Evolutionary conservation across 2,113 vertebrate genomes (phyloP), one percentile per base, ranked within the genome.

Genomic region (Lucifuga dentata): DNA sequence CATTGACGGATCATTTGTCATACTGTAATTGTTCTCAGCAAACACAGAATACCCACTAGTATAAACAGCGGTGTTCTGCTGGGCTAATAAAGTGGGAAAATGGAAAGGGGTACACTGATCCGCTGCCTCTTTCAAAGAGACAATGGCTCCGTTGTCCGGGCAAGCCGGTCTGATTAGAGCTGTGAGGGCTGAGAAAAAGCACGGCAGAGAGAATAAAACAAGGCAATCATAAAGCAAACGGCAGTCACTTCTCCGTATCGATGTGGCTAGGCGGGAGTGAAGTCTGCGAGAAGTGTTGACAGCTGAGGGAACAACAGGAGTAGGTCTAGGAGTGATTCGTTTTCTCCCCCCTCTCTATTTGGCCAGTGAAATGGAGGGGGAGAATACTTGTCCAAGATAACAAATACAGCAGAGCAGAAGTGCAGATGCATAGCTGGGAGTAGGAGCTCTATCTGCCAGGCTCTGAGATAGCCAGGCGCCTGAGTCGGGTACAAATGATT

Each of bases 1-100:
- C 95, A 93, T 93, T 96, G 97, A 98, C 95, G 95, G 94, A 94
- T 95, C 96, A 97, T 99, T 98, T 97, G 96, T 99, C 97, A 99
- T 97, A 96, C 92, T 94, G 94, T 98, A 98, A 98, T 98, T 98
- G 97, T 98, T 97, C 96, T 81, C 95, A 93, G 95, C 95, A 97
- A 98, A 98, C 96, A 95, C 63, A 81, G 94, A 97, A 98, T 98
- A 94, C 95, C 95, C 95, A 95, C 95, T 94, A 94, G 95, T 96
- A 97, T 97, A 98, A 98, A 97, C 95, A 97, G 95, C 68, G 83
- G 88, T 94, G 94, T 91, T 93, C 93, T 92, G 93, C 93, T 93
- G 94, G 93, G 93, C 95, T 98, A 98, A 97, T 98, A 97, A 96
- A 97, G 95, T 93, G 71, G 92, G 92, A 92, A 92, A 94, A 95